Evolutionary conservation across 1,140 invertebrate genomes (phyloP).

Genomic region (Drosophila simulans): DNA sequence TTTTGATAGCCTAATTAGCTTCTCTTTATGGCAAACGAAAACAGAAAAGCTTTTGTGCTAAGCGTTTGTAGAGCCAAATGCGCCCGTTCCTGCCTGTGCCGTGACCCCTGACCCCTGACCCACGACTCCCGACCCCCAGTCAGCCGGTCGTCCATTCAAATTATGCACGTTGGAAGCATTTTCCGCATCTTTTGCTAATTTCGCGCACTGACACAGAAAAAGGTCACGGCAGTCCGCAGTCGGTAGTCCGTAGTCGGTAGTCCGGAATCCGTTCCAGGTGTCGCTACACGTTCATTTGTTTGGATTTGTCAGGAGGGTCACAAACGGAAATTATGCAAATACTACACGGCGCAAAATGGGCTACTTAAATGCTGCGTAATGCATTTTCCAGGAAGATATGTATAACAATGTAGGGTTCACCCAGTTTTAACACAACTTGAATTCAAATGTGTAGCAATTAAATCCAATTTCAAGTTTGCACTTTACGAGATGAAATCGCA

Average conservation of each 20-base stretch:
- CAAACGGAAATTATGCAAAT: slow-evolving; percentile 45
- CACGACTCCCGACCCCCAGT: not conserved
- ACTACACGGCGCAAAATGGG: slow-evolving; percentile 25
- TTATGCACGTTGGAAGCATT: slow-evolving; percentile 71
- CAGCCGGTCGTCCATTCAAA: slow-evolving; percentile 59
- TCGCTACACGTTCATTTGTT: slow-evolving; percentile 41
- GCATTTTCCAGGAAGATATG: no score
- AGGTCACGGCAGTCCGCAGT: slow-evolving; percentile 51
- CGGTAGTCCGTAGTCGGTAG: slow-evolving; percentile 6
- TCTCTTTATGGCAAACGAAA: slow-evolving; percentile 72
- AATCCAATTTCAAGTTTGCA: no score
- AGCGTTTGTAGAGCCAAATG: slow-evolving; percentile 67
- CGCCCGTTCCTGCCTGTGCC: slow-evolving; percentile 19
- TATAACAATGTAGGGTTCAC: no score
- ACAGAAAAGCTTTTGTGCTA: slow-evolving; percentile 74
- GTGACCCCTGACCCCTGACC: not conserved
- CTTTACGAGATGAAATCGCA: no score
- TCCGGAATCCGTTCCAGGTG: slow-evolving; percentile 45
- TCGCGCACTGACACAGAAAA: slow-evolving; percentile 75
- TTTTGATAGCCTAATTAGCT: slow-evolving; percentile 82
- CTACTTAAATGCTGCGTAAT: not conserved
- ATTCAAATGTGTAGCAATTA: no score
- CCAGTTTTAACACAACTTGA: no score
- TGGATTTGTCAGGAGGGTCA: slow-evolving; percentile 25
- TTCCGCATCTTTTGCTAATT: slow-evolving; percentile 75